A percentile compares a stretch with the other conserved stretches of the same genome.
These are phyloP conservation scores for Parus major DNA, from an alignment of 2,113 vertebrate genomes.

Conservation along the genomic window DNA sequence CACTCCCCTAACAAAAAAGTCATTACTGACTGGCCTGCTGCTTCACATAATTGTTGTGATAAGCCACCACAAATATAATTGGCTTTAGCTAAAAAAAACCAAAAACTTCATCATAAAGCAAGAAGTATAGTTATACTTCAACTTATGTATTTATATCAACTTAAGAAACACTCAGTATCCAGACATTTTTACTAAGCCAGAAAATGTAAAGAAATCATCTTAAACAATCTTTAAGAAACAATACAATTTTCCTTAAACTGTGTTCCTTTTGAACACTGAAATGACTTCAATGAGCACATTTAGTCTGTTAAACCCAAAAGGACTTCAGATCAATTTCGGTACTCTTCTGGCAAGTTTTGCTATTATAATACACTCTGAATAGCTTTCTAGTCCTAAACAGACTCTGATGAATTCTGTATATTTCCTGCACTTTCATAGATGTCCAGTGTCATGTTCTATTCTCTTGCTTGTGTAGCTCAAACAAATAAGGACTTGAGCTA, in stretches of 20 bases:
- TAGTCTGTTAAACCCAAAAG: background rate
- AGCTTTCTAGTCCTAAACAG: background rate
- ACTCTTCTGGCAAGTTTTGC: background rate
- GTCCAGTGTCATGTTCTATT: background rate
- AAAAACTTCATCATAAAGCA: constrained; percentile 66
- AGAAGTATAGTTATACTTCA: constrained; percentile 64
- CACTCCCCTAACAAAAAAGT: constrained; percentile 65
- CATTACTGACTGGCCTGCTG: constrained; percentile 74
- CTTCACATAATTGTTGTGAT: constrained; percentile 77
- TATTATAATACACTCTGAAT: background rate
- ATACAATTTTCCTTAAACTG: background rate
- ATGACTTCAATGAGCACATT: background rate
- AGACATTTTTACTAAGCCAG: constrained; percentile 37
- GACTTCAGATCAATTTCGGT: background rate
- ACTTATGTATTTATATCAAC: constrained; percentile 67
- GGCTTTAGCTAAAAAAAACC: constrained; percentile 47
- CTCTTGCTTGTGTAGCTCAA: background rate
- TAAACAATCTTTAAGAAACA: constrained; percentile 22
- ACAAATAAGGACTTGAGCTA: background rate
- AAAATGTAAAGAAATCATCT: constrained; percentile 13
- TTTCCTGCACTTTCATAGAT: background rate
- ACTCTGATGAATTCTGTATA: background rate
- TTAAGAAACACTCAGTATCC: constrained; percentile 44
- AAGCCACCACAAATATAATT: constrained; percentile 78
- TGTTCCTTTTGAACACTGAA: background rate